phyloP scores from a whole-genome alignment of 2,888 invertebrate species.

The Drosophila anomalata region DNA sequence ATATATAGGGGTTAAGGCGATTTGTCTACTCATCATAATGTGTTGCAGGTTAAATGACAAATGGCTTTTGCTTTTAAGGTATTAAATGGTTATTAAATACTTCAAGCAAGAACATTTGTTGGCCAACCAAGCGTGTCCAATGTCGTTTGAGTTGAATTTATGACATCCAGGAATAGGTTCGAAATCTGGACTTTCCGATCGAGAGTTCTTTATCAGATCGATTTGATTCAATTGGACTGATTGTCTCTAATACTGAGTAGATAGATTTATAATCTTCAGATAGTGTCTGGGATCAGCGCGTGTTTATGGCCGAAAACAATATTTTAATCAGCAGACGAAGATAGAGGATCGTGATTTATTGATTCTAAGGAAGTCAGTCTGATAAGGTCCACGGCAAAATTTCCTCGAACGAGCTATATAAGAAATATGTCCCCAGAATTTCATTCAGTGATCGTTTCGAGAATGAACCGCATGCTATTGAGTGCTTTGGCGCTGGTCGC shows the following conservation, averaged over 20 bases:
- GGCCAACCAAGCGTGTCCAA: background rate
- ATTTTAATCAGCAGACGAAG: slow-evolving; percentile 44
- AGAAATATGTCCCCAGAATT: background rate
- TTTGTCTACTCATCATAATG: slow-evolving; percentile 19
- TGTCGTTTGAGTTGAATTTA: background rate
- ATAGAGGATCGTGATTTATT: slow-evolving; percentile 36
- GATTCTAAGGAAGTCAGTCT: slow-evolving; percentile 5
- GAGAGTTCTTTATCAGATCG: background rate
- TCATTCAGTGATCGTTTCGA: slow-evolving; percentile 33
- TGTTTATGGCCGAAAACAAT: slow-evolving; percentile 3
- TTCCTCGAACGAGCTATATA: slow-evolving; percentile 50
- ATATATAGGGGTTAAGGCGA: background rate
- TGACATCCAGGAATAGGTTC: background rate
- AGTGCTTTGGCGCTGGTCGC: slow-evolving; percentile 53
- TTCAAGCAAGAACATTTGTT: background rate
- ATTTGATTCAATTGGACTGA: background rate
- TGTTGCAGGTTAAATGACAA: background rate
- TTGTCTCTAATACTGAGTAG: background rate
- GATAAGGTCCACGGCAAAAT: slow-evolving; percentile 20
- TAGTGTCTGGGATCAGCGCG: slow-evolving; percentile 11
- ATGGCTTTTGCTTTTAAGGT: background rate
- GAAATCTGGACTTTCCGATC: slow-evolving; percentile 1
- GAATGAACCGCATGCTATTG: slow-evolving; percentile 57
- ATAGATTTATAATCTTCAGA: slow-evolving; percentile 30
- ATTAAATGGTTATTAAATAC: background rate